These are phyloP conservation scores for Conchocele bisecta DNA, from an alignment of 2,888 invertebrate species.

Conservation along the genomic window DNA sequence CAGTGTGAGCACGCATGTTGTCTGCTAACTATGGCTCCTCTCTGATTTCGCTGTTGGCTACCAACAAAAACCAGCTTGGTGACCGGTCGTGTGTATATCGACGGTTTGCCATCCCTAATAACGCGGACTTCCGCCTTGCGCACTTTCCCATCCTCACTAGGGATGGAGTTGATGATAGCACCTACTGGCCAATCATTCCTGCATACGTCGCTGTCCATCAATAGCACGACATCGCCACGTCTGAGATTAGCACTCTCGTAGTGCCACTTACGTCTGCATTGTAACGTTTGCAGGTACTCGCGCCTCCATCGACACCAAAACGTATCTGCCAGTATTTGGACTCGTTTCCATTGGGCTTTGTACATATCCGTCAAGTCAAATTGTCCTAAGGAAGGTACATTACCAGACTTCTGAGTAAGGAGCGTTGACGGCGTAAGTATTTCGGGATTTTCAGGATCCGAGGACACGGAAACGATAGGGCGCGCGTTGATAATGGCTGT, in stretches of 20 bases:
- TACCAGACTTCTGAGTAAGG: conserved; percentile 23
- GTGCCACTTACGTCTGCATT: conserved; percentile 30
- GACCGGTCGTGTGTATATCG: conserved; percentile 23
- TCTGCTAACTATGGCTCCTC: too few species aligned
- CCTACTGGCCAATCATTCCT: conserved; percentile 35
- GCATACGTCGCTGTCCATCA: conserved; percentile 15
- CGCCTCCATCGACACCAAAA: conserved; percentile 38
- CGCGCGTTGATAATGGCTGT: conserved; percentile 17
- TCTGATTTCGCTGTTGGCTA: too few species aligned
- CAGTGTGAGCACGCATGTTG: too few species aligned
- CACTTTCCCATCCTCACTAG: conserved; percentile 19
- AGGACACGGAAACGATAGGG: conserved; percentile 19
- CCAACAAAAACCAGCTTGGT: too few species aligned
- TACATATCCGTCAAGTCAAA: conserved; percentile 18
- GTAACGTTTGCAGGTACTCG: conserved; percentile 31
- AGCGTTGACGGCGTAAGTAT: conserved; percentile 29
- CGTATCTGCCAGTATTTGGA: conserved; percentile 27
- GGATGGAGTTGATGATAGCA: conserved; percentile 14
- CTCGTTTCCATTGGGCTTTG: conserved; percentile 35
- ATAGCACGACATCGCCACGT: conserved; percentile 18
- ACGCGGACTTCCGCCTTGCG: conserved; percentile 23
- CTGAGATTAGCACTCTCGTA: conserved; percentile 1
- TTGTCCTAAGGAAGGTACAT: background rate
- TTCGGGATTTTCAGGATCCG: conserved; percentile 18
- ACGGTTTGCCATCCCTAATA: conserved; percentile 4